Percentiles rank a stretch among this genome's conserved stretches.
phyloP scores from a whole-genome alignment of 2,888 invertebrate genomes.

The Eristalinus aeneus region DNA sequence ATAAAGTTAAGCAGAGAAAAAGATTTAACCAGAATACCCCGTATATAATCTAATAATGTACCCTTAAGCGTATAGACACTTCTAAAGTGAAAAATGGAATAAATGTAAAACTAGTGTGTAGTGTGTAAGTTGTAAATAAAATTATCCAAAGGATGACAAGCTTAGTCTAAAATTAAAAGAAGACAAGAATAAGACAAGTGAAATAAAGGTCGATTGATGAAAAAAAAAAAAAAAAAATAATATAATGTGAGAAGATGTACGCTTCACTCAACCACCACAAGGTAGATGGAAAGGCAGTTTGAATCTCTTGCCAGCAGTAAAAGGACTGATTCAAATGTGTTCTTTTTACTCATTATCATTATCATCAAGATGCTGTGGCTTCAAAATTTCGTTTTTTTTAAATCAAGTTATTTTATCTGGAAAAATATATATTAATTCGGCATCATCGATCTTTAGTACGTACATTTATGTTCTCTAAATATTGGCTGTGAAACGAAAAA shows the following conservation, averaged over 20 bases:
- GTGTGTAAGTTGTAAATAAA: neutral
- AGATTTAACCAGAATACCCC: neutral
- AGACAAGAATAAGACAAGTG: neutral
- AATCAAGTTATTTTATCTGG: too few species aligned
- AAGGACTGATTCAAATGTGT: too few species aligned
- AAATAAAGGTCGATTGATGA: neutral
- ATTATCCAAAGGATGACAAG: neutral
- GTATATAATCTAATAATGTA: neutral
- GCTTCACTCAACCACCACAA: too few species aligned
- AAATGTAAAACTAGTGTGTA: neutral
- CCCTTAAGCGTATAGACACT: neutral
- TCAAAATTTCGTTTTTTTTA: too few species aligned
- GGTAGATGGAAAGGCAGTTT: too few species aligned
- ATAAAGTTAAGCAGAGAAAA: neutral
- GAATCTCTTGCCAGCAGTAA: too few species aligned
- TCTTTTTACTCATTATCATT: too few species aligned
- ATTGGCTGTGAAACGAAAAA: conserved; percentile 58
- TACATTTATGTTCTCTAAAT: conserved; percentile 33
- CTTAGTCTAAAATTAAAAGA: neutral
- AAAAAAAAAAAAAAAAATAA: too few species aligned
- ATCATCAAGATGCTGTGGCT: too few species aligned
- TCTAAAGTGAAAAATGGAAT: neutral
- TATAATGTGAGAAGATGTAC: too few species aligned
- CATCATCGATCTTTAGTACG: conserved; percentile 1
- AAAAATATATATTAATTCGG: too few species aligned